These are phyloP conservation scores for Troides oblongomaculatus DNA, from an alignment of 2,888 invertebrate genomes.

Conservation along the genomic window DNA sequence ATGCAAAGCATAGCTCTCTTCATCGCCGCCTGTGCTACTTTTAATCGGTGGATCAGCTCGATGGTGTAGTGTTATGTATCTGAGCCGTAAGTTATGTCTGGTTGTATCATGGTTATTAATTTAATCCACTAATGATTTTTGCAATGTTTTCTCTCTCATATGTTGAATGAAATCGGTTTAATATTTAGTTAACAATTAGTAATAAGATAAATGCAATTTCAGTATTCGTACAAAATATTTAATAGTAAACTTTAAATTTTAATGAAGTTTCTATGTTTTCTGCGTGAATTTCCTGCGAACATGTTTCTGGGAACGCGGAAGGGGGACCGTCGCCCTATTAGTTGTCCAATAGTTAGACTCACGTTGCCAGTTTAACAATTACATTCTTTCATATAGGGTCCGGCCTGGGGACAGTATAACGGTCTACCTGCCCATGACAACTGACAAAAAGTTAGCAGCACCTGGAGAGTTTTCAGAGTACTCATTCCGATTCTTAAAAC, in stretches of 20 bases:
- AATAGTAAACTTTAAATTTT: not conserved
- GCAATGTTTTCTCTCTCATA: too few relatives aligned
- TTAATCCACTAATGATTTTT: too few relatives aligned
- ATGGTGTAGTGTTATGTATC: too few relatives aligned
- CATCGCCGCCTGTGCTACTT: too few relatives aligned
- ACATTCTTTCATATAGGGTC: constrained; percentile 1
- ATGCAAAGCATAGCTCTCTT: too few relatives aligned
- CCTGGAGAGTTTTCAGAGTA: constrained; percentile 10
- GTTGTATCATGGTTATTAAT: too few relatives aligned
- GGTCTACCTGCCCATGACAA: constrained; percentile 21
- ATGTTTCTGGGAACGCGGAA: not conserved
- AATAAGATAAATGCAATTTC: too few relatives aligned
- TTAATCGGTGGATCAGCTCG: too few relatives aligned
- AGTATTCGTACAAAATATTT: not conserved
- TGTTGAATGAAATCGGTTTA: too few relatives aligned
- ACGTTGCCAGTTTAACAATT: constrained; percentile 22
- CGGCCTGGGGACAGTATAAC: not conserved
- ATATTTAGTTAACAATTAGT: too few relatives aligned
- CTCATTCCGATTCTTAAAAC: not conserved
- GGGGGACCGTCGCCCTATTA: not conserved
- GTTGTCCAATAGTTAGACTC: constrained; percentile 1
- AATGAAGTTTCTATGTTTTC: not conserved
- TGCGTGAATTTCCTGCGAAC: not conserved
- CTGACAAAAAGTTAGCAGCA: constrained; percentile 21
- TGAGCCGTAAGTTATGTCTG: too few relatives aligned